Evolutionary conservation across 2,113 vertebrate species (phyloP).

Genomic region (Lophochroa leadbeateri): DNA sequence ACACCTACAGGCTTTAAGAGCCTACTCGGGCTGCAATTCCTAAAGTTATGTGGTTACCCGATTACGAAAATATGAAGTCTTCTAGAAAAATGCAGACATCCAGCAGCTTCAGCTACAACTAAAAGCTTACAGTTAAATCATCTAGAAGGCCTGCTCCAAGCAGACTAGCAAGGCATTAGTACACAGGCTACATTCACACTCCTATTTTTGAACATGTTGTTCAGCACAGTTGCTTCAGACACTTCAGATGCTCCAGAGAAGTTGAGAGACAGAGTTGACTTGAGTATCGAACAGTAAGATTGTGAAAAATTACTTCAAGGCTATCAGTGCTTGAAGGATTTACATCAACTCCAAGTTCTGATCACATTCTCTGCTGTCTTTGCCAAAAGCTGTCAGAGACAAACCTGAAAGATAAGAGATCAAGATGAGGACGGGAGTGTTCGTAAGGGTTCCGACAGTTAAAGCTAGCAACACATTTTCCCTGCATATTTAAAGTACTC

Average conservation of each 20-base stretch:
- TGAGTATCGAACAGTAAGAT: background rate
- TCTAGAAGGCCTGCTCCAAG: background rate
- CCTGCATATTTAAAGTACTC: background rate
- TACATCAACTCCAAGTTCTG: background rate
- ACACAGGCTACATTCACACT: background rate
- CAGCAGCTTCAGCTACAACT: background rate
- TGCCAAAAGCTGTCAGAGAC: constrained; percentile 11
- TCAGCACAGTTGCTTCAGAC: background rate
- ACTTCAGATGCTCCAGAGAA: background rate
- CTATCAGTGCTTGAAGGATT: constrained; percentile 29
- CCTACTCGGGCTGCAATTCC: background rate
- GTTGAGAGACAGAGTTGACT: background rate
- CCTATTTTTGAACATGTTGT: background rate
- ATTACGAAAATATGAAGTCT: background rate
- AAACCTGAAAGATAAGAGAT: constrained; percentile 56
- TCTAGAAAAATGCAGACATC: background rate
- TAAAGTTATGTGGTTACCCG: background rate
- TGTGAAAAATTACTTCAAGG: constrained; percentile 23
- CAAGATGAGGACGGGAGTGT: background rate
- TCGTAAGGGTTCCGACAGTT: background rate
- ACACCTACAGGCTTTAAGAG: background rate
- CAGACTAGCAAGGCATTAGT: background rate
- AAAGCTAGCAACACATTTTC: background rate
- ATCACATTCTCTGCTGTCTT: background rate
- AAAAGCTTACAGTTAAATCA: background rate